These are phyloP conservation scores for Amphilophus citrinellus DNA, from an alignment of 2,113 vertebrate genomes.

Conservation along the genomic window DNA sequence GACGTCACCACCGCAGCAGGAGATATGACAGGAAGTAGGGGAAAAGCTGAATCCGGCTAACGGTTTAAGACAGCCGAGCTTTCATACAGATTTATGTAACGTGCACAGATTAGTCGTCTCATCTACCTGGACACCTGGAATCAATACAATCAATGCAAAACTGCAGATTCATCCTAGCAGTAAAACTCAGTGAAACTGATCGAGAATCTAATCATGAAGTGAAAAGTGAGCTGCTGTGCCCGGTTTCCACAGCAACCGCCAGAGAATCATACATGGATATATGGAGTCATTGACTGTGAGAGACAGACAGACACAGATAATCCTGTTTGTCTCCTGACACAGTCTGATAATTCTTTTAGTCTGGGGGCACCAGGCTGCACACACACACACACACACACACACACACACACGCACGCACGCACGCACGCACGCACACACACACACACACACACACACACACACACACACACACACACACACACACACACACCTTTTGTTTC, in stretches of 20 bases:
- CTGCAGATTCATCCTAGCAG: background rate
- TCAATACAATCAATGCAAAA: background rate
- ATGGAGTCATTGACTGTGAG: background rate
- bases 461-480: background rate
- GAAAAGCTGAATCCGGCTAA: background rate
- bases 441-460: background rate
- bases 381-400: background rate
- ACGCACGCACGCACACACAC: background rate
- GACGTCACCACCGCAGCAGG: background rate
- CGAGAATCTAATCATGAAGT: background rate
- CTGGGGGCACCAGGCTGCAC: background rate
- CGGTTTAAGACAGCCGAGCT: background rate
- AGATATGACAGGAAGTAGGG: background rate
- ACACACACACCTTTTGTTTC: background rate
- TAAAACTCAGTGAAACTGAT: background rate
- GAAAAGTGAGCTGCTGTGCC: background rate
- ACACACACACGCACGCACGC: background rate
- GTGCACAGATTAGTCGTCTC: background rate
- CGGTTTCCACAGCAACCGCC: background rate
- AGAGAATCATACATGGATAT: background rate
- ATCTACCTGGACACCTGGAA: background rate
- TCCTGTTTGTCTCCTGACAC: slow-evolving; percentile 1
- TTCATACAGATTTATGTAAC: background rate
- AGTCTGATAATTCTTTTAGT: slow-evolving; percentile 7
- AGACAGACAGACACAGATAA: slow-evolving; percentile 11